Percentiles rank a stretch among this genome's conserved stretches.
phyloP scores from a whole-genome alignment of 1,140 invertebrate genomes.

The Hypsibius dujardini region DNA sequence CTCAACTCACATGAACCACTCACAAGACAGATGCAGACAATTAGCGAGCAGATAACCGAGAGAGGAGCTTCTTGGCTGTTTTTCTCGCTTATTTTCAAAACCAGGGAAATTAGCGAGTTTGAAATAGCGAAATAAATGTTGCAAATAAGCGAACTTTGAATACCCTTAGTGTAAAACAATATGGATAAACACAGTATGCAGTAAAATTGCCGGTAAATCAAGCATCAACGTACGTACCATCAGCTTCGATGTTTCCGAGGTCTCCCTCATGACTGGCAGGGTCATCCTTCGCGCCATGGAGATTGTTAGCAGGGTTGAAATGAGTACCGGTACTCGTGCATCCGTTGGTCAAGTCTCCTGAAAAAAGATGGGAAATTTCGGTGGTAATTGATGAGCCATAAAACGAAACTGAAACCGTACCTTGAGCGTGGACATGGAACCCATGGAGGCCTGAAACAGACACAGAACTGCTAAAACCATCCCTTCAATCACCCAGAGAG shows the following conservation, averaged over 20 bases:
- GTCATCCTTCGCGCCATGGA: slow-evolving; percentile 10
- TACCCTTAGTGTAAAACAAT: no score
- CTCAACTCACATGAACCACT: no score
- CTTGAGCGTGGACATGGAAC: slow-evolving; percentile 20
- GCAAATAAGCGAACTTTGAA: no score
- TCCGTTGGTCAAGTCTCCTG: slow-evolving; percentile 18
- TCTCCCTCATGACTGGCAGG: slow-evolving; percentile 32
- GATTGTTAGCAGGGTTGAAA: slow-evolving; percentile 20
- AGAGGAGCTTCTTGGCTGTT: no score
- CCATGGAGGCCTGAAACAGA: slow-evolving; percentile 16
- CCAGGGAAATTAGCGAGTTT: no score
- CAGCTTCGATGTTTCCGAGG: slow-evolving; percentile 31
- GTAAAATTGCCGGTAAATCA: not conserved
- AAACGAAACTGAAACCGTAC: not conserved
- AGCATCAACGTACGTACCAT: slow-evolving; percentile 17
- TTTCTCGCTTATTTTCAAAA: no score
- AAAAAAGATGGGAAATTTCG: not conserved
- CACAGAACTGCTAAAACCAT: no score
- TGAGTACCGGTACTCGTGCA: slow-evolving; percentile 20
- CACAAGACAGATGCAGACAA: no score
- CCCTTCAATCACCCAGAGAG: no score
- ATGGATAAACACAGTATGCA: no score
- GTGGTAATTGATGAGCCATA: not conserved
- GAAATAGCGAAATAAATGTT: no score
- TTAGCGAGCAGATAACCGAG: no score